Percentiles rank a stretch among this genome's conserved stretches.
phyloP scores from a whole-genome alignment of 2,113 vertebrate species.

The Vulpes lagopus region DNA sequence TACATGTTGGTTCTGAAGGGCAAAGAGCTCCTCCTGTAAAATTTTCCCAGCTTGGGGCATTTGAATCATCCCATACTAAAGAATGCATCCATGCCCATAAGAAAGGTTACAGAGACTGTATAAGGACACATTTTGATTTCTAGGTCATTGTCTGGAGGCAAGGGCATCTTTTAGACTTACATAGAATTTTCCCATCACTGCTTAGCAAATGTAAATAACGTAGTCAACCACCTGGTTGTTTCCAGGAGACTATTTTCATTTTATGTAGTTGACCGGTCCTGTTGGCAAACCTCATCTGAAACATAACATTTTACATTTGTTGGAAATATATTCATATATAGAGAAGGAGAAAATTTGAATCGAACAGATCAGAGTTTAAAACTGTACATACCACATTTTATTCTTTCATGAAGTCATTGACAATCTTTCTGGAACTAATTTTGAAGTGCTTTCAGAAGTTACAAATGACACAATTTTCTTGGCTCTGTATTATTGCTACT shows the following conservation, averaged over 20 bases:
- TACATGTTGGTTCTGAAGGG: background rate
- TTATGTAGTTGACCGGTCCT: background rate
- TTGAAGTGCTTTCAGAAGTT: slow-evolving; percentile 42
- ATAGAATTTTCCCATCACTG: background rate
- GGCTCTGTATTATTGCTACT: slow-evolving; percentile 7
- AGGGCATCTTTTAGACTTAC: background rate
- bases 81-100: too few relatives aligned
- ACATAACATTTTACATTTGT: background rate
- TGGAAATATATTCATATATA: background rate
- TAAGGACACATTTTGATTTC: background rate
- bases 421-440: slow-evolving; percentile 70
- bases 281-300: slow-evolving; percentile 10
- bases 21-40: background rate
- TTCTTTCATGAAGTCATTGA: background rate
- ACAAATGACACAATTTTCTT: background rate
- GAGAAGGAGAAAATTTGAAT: background rate
- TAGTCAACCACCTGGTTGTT: background rate
- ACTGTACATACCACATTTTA: background rate
- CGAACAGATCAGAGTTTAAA: slow-evolving; percentile 51
- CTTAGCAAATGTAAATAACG: background rate
- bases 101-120: background rate
- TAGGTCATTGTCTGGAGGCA: background rate
- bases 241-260: background rate
- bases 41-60: background rate
- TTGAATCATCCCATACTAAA: background rate